Evolutionary conservation across 1,140 invertebrate species (phyloP).

Genomic region (Caenorhabditis inopinata): DNA sequence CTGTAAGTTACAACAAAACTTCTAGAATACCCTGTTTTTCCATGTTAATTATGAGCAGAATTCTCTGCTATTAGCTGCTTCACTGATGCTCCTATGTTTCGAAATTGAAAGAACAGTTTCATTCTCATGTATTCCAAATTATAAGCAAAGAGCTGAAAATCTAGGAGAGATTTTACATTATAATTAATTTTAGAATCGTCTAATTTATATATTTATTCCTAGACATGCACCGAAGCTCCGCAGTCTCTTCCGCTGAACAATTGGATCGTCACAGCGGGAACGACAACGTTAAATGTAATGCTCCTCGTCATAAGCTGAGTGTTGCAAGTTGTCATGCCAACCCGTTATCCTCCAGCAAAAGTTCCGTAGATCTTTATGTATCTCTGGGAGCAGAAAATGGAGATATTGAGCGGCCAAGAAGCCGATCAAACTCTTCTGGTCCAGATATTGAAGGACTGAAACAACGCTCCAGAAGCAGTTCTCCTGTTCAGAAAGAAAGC

Average conservation of each 20-base stretch:
- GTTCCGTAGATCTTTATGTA: constrained; percentile 30
- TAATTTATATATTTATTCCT: background rate
- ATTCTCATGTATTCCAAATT: too few species aligned
- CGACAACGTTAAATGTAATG: background rate
- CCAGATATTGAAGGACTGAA: constrained; percentile 25
- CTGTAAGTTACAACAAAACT: background rate
- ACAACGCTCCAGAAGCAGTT: constrained; percentile 32
- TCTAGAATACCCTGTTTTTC: too few species aligned
- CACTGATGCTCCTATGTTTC: too few species aligned
- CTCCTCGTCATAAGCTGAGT: constrained; percentile 36
- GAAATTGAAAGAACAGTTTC: too few species aligned
- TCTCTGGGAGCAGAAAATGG: background rate
- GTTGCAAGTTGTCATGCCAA: constrained; percentile 35
- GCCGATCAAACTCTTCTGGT: constrained; percentile 27
- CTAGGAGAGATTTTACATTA: too few species aligned
- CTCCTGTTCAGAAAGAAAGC: background rate
- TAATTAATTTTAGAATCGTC: too few species aligned
- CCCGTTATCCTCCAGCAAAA: constrained; percentile 23
- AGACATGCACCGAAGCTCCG: constrained; percentile 21
- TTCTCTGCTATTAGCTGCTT: too few species aligned
- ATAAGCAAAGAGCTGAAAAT: too few species aligned
- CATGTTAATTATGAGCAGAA: too few species aligned
- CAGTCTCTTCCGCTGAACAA: constrained; percentile 33
- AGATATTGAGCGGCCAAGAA: background rate
- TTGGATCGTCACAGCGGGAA: constrained; percentile 13